Conservation (phyloP, 2,113 vertebrate genomes). For the Cacatua alba region DNA sequence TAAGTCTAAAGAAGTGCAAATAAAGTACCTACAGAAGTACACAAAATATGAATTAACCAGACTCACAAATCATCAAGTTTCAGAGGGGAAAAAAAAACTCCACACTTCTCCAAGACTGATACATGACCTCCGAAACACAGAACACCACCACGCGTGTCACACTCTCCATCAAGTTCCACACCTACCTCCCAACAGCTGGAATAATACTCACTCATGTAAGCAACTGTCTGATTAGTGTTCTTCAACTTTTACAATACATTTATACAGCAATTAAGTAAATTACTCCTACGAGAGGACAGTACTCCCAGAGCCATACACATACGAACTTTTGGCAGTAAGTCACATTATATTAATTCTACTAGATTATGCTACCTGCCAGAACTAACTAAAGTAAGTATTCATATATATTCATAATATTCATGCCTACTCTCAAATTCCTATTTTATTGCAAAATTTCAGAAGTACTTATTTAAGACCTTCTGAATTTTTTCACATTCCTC, state of each 20-base stretch:
- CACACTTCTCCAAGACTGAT: not conserved
- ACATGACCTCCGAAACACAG: not conserved
- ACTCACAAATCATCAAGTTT: not conserved
- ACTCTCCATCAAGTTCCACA: not conserved
- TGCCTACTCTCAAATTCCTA: not conserved
- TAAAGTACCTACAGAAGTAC: not conserved
- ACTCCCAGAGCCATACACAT: not conserved
- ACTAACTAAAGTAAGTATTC: not conserved
- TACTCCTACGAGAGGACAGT: not conserved
- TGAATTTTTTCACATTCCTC: not conserved
- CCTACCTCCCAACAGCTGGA: not conserved
- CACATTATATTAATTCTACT: not conserved
- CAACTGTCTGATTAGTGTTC: not conserved
- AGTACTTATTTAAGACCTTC: not conserved
- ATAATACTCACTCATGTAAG: not conserved
- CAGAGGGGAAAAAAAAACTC: too few species aligned
- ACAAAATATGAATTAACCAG: not conserved
- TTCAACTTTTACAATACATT: not conserved
- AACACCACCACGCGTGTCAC: accelerated
- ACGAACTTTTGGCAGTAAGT: not conserved
- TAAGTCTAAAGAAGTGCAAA: not conserved
- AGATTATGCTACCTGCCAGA: not conserved
- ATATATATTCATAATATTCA: not conserved
- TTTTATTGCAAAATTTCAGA: not conserved
- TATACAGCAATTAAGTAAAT: not conserved